A percentile compares a stretch with the other conserved stretches of the same genome.
phyloP scores from a whole-genome alignment of 1,140 invertebrate genomes.

The Ctenoplectra terminalis region DNA sequence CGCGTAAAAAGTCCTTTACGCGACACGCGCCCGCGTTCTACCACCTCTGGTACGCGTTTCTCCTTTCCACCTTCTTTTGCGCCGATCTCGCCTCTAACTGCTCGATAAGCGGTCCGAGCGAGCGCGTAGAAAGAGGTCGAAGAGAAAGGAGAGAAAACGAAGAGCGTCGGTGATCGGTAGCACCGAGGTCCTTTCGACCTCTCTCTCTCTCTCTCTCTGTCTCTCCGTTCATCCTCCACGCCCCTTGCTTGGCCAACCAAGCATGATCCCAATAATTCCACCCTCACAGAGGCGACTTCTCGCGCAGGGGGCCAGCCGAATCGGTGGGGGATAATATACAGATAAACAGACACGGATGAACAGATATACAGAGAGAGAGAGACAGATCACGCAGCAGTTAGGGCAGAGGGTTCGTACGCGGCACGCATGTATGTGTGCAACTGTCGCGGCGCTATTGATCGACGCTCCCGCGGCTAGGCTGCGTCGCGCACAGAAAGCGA shows the following conservation, averaged over 20 bases:
- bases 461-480: constrained; percentile 72
- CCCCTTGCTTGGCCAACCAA: constrained; percentile 36
- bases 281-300: constrained; percentile 61
- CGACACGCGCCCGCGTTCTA: constrained; percentile 19
- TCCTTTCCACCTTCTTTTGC: constrained; percentile 13
- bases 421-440: constrained; percentile 44
- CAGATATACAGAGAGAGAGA: constrained; percentile 47
- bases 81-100: constrained; percentile 6
- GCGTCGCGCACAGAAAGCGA: constrained; percentile 77
- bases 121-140: background rate
- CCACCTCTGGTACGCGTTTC: constrained; percentile 1
- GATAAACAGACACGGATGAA: constrained; percentile 34
- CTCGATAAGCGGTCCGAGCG: constrained; percentile 31
- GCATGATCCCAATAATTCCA: constrained; percentile 68
- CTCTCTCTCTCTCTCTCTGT: too few species aligned
- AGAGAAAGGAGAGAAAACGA: constrained; percentile 4
- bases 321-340: constrained; percentile 47
- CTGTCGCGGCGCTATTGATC: constrained; percentile 78
- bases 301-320: background rate
- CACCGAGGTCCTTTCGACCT: constrained; percentile 53
- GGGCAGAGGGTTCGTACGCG: background rate
- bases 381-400: constrained; percentile 27
- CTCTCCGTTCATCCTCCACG: constrained; percentile 10
- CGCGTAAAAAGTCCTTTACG: constrained; percentile 44
- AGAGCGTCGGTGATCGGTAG: constrained; percentile 61